phyloP scores from a whole-genome alignment of 2,113 vertebrate genomes.

The Callorhinus ursinus region DNA sequence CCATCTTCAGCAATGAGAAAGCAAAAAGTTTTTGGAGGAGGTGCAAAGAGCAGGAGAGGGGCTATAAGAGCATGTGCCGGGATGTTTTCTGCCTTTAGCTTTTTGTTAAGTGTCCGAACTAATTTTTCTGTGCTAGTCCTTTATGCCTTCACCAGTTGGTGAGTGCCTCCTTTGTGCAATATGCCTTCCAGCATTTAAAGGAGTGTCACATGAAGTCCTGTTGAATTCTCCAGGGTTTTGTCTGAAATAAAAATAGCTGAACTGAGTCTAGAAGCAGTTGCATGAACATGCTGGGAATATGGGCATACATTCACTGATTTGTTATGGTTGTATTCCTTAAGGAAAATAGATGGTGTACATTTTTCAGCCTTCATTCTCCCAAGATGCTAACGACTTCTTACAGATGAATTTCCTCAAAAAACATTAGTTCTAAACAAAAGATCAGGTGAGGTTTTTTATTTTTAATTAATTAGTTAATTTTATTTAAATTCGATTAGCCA shows the following conservation, averaged over 20 bases:
- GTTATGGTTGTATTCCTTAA: neutral
- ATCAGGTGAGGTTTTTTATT: neutral
- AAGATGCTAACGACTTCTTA: neutral
- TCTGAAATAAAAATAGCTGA: neutral
- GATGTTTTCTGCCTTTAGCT: neutral
- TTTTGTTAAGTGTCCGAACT: neutral
- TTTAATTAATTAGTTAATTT: neutral
- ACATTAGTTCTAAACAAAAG: slow-evolving; percentile 13
- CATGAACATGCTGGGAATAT: neutral
- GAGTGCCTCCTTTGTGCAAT: neutral
- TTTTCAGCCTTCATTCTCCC: neutral
- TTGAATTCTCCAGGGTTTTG: neutral
- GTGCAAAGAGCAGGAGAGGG: neutral
- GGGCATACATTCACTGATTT: neutral
- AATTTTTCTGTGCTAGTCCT: neutral
- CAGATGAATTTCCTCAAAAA: neutral
- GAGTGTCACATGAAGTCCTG: neutral
- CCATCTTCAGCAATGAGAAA: neutral
- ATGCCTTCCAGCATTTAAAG: neutral
- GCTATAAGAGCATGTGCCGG: no score
- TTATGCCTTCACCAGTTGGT: neutral
- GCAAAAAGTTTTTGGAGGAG: neutral
- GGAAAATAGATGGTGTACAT: neutral
- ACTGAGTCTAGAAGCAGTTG: neutral
- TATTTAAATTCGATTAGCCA: neutral